Base-by-base conservation (phyloP, 2,113 vertebrate genomes). In the Xyrauchen texanus region DNA sequence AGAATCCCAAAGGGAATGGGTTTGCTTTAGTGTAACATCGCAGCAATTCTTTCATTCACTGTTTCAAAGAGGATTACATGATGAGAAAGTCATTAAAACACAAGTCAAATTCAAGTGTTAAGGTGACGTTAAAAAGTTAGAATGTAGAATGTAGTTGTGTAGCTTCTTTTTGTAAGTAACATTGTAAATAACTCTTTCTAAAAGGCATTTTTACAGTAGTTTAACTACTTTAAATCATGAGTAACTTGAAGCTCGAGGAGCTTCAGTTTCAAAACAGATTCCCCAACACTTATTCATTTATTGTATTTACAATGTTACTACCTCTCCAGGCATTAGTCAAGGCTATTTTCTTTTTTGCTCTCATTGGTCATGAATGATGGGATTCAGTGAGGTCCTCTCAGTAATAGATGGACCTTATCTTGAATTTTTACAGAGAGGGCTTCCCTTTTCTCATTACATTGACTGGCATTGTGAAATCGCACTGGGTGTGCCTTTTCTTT, bases 21-120 rank as follows among this genome's bases (percentile, higher is more conserved):
- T 87, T 85, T 77, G 82, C 80, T 87, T 88, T 85, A 68, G 81
- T 80, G 76, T 83, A 69, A 87, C 77, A 81, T 71, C 78, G 81
- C 76, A 4, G 78, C 78, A 62, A 84, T 73, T 69, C 64, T 88
- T 84, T 77, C 71, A 63, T 76, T 85, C 53, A 81, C 71, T 77
- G 75, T 87, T 88, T 88, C 78, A 87, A 87, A 89, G 83, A 88
- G 83, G 85, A 90, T 90, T 90, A 88, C 78, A 85, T 73, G 63
- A 73, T 70, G 74, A 66, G 79, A 87, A 87, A 84, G 83, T 86
- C 70, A 84, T 81, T 87, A 86, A 85, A 84, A 76, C 81, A 64
- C 78, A 83, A 79, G 87, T 76, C 61, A 83, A 71, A 51, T 75
- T 87, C 81, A 84, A 75, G 78, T 51, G 58, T 85, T 86, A 86